phyloP scores from a whole-genome alignment of 2,888 invertebrate genomes.

The Drosophila stalkeri region DNA sequence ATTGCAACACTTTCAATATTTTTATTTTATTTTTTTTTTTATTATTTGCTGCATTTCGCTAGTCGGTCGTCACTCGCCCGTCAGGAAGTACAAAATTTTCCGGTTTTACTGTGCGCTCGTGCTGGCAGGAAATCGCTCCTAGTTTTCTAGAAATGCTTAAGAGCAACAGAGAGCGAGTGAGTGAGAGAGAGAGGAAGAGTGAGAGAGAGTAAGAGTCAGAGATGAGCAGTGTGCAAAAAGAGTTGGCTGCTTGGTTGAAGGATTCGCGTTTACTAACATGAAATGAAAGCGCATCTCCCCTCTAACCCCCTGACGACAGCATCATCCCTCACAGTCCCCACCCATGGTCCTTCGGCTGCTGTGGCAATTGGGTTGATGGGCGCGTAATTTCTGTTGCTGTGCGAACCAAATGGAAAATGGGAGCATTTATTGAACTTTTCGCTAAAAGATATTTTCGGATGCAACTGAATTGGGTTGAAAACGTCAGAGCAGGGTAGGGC shows the following conservation, averaged over 20 bases:
- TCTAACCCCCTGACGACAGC: too few relatives aligned
- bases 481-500: conserved; percentile 5
- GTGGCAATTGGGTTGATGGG: conserved; percentile 67
- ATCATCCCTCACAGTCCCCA: not conserved
- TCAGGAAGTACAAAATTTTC: conserved; percentile 78
- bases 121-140: conserved; percentile 73
- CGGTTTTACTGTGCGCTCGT: conserved; percentile 73
- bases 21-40: not conserved
- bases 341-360: conserved; percentile 11
- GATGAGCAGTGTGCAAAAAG: not conserved
- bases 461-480: conserved; percentile 67
- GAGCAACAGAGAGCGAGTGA: not conserved
- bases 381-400: conserved; percentile 56
- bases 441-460: conserved; percentile 70
- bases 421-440: conserved; percentile 77
- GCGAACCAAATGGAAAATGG: conserved; percentile 60
- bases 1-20: not conserved
- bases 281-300: conserved; percentile 54
- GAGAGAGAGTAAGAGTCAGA: not conserved
- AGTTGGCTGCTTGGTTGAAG: conserved; percentile 13
- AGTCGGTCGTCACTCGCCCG: conserved; percentile 60
- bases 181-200: not conserved
- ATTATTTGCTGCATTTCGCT: conserved; percentile 40
- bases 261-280: conserved; percentile 28
- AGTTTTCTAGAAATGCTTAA: conserved; percentile 29